Evolutionary conservation across 2,797 vertebrate genomes (phyloP), one percentile per base, ranked within the genome.

Genomic region (Thalassophryne amazonica): DNA sequence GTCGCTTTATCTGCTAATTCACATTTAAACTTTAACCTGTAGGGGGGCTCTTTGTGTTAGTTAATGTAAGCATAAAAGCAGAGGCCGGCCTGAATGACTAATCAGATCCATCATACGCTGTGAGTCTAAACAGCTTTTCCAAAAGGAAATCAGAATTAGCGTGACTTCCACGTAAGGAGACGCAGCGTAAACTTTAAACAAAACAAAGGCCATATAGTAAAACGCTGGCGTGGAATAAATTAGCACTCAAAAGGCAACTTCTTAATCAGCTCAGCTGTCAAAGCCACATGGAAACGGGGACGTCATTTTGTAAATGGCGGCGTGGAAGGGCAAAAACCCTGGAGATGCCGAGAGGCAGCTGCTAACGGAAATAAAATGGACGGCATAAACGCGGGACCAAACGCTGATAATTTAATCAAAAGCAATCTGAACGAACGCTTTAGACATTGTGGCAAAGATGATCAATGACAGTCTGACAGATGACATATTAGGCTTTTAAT

Each of bases 11-110:
- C 92, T 94, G 86, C 89, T 96, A 97, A 96, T 98, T 94, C 94
- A 96, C 93, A 92, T 95, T 98, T 98, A 97, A 98, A 99, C 94
- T 97, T 95, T 96, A 96, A 96, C 93, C 94, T 94, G 93, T 94
- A 91, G 94, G 94, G 93, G 93, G 93, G 90, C 93, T 94, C 92
- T 96, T 98, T 98, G 93, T 98, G 92, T 91, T 93, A 90, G 90
- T 93, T 95, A 98, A 97, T 98, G 90, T 94, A 94, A 93, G 91
- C 91, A 94, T 92, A 96, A 96, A 95, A 89, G 88, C 87, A 93
- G 85, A 88, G 91, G 86, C 85, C 74, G 61, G 86, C 79, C 87
- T 90, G 93, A 94, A 95, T 93, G 90, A 90, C 91, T 96, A 96
- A 97, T 99, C 92, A 97, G 92, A 98, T 95, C 93, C 93, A 96